Evolutionary conservation across 2,888 invertebrate species (phyloP), one percentile per base, ranked within the genome.

Genomic region (Pristionchus maxplancki): DNA sequence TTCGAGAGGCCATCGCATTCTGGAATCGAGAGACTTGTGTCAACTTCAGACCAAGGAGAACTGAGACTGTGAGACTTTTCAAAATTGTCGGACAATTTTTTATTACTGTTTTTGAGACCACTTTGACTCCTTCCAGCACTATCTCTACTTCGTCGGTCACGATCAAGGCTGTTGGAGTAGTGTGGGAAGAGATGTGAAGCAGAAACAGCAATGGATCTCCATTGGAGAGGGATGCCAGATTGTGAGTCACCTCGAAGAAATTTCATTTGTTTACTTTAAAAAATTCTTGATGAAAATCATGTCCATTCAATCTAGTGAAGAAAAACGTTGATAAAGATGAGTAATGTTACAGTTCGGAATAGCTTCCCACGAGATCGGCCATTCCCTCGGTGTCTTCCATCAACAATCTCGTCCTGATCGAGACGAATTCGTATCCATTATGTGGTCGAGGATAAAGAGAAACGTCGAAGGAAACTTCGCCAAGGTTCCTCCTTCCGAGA

Each of bases 151-250:
- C 62, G 81, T 88, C 48, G 87, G 71, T 20, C 87, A 87, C 67
- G 88, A 88, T 34, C 20, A 58, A 20, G 88, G 88, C 1, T 88
- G 88, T 31, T 88, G 88, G 88, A 78, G 78, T 53, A 81, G 81
- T 24, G 88, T 88, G 40, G 88, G 88, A 34, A 78, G 44, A 28
- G 88, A 88, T 34, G 50, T 11, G 6, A 78, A 20, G 40, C 88
- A 88, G 88, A 62, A n/a, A 9, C 53, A 78, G 13, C 88, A 88
- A 28, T 58, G 53, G 78, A 53, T 88, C 6, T 88, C 88, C 15
- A 88, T 88, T 62, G 88, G 88, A 37, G 34, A 58, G 4, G 88
- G 88, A 24, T 88, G 88, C 44, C 58, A 88, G 24, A 1, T 31
- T 6, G 88, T 88, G 3, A 40, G 81, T 9, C 2, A 44, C 20